Evolutionary conservation across 2,113 vertebrate species (phyloP), one percentile per base, ranked within the genome.

Genomic region (Amazona vittata): DNA sequence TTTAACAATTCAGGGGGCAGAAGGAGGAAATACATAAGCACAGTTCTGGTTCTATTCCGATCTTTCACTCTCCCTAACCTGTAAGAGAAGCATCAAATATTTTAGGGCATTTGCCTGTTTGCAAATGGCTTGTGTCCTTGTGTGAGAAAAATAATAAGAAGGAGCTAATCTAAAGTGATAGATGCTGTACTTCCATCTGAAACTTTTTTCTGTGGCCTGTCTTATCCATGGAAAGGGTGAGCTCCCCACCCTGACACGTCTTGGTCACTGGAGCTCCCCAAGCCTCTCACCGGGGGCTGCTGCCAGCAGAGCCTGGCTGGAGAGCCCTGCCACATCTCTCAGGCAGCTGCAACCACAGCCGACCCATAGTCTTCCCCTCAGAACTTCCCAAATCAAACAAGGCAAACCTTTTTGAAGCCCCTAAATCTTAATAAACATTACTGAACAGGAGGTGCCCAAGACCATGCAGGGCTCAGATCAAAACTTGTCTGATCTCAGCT

Each of bases 211-310:
- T 44, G 24, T 16, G 28, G 33, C 47, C 53, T 10, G 25, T 15
- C 41, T 11, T 29, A 46, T 11, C 37, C 3, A 0, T 9, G 39
- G 11, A 53, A 70, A 63, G 60, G 17, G 39, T 7, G 17, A 91
- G 39, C 17, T 82, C 22, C 0, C 0, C 33, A 5, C 21, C 39
- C 19, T 43, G 52, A 46, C 12, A 39, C 10, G 9, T 31, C 18
- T 9, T 4, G 1, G 11, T 20, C 50, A 26, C 62, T 10, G 35
- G 35, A 82, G 47, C 44, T 16, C 71, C 46, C 31, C 82, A 33
- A 70, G 60, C 4, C 31, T 25, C 39, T 24, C 3, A 3, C 3
- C 0, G 0, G 2, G 16, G 41, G 25, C 70, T 0, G 2, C 75
- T 49, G 62, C 22, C 2, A 1, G 59, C n/a, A 76, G 9, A 55